Conservation (phyloP, 2,797 vertebrate species). For the Bufotes viridis region DNA sequence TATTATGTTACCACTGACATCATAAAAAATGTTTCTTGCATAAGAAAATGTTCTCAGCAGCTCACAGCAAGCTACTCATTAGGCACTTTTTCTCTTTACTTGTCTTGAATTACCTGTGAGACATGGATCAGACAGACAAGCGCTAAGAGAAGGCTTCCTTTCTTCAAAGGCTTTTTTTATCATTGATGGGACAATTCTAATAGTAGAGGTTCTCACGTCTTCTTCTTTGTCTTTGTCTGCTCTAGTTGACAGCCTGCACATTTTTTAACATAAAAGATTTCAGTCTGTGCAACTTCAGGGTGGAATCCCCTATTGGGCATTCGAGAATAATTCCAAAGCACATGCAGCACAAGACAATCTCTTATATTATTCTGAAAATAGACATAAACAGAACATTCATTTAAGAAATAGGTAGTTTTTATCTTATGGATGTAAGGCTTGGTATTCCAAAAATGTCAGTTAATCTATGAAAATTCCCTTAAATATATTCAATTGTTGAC, state of each 20-base stretch:
- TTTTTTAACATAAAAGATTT: slow-evolving; percentile 51
- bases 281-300: slow-evolving; percentile 23
- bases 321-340: slow-evolving; percentile 25
- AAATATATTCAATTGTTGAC: too few relatives aligned
- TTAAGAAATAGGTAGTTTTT: not conserved
- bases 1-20: slow-evolving; percentile 22
- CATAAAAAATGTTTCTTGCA: slow-evolving; percentile 28
- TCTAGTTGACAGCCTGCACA: slow-evolving; percentile 48
- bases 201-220: slow-evolving; percentile 34
- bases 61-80: slow-evolving; percentile 46
- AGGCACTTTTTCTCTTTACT: slow-evolving; percentile 48
- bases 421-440: too few relatives aligned
- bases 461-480: too few relatives aligned
- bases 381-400: slow-evolving; percentile 9
- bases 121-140: slow-evolving; percentile 53
- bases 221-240: slow-evolving; percentile 52
- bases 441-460: too few relatives aligned
- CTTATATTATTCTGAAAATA: slow-evolving; percentile 16
- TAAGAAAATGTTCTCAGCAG: slow-evolving; percentile 43
- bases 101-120: slow-evolving; percentile 51
- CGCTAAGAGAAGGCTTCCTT: slow-evolving; percentile 37
- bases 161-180: slow-evolving; percentile 45
- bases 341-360: slow-evolving; percentile 3
- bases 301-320: slow-evolving; percentile 48
- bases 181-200: slow-evolving; percentile 48